phyloP scores from a whole-genome alignment of 2,888 invertebrate species.

The Ectobius pallidus region DNA sequence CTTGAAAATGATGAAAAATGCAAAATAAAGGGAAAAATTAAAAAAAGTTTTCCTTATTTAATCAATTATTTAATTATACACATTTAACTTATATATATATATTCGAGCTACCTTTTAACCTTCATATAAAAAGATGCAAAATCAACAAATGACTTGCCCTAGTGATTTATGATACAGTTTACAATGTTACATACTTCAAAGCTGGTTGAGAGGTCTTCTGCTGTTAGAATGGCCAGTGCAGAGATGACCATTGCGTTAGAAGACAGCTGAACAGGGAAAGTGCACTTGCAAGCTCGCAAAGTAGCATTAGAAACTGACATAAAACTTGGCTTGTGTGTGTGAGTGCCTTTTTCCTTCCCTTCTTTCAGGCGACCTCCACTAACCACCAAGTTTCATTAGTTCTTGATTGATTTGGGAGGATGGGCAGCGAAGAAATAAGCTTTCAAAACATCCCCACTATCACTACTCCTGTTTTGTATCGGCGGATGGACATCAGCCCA shows the following conservation, averaged over 20 bases:
- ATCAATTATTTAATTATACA: no score
- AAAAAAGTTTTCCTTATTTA: no score
- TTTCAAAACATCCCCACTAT: constrained; percentile 16
- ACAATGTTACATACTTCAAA: no score
- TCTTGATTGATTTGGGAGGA: constrained; percentile 37
- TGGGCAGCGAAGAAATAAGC: constrained; percentile 24
- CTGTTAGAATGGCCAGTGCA: neutral
- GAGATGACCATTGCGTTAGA: neutral
- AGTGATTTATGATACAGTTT: no score
- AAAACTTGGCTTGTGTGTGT: constrained; percentile 34
- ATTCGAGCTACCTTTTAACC: no score
- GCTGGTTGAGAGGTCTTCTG: neutral
- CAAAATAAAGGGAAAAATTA: no score
- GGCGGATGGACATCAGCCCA: constrained; percentile 20
- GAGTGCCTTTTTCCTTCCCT: constrained; percentile 13
- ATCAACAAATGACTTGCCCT: no score
- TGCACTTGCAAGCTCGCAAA: constrained; percentile 27
- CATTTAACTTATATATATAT: no score
- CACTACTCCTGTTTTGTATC: constrained; percentile 31
- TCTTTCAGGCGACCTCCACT: no score
- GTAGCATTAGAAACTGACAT: constrained; percentile 32
- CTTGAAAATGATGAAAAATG: no score
- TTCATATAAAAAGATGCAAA: no score
- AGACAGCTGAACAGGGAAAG: constrained; percentile 24
- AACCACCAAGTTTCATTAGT: constrained; percentile 33